These are phyloP conservation scores for Lochmaea crataegi DNA, from an alignment of 2,888 invertebrate genomes.

Conservation along the genomic window DNA sequence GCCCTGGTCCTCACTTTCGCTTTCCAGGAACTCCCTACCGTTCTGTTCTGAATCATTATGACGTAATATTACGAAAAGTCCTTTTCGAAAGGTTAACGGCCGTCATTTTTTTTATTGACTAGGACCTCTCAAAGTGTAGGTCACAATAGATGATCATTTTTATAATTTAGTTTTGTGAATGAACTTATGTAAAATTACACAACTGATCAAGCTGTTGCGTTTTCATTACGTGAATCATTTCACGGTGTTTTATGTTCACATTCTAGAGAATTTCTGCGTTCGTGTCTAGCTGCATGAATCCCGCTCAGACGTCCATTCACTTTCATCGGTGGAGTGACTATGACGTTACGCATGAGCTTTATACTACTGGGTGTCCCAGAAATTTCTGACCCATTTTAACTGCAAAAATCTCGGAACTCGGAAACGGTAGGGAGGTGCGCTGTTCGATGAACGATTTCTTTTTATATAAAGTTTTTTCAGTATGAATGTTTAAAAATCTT, in stretches of 20 bases:
- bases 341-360: slow-evolving; percentile 21
- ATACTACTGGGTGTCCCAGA: too few species aligned
- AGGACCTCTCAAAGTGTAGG: neutral
- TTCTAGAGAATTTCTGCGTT: neutral
- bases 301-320: slow-evolving; percentile 23
- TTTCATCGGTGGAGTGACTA: neutral
- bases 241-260: neutral
- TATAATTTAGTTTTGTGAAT: neutral
- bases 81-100: neutral
- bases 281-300: neutral
- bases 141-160: neutral
- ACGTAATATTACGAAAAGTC: neutral
- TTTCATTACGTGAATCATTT: neutral
- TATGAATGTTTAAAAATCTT: too few species aligned
- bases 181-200: neutral
- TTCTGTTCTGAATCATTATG: neutral
- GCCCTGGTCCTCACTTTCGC: slow-evolving; percentile 23
- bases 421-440: too few species aligned
- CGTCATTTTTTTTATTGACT: neutral
- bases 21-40: slow-evolving; percentile 7
- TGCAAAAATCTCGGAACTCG: too few species aligned
- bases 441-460: too few species aligned
- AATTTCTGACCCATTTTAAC: too few species aligned
- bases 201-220: neutral
- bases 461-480: too few species aligned